Percentiles rank a stretch among this genome's conserved stretches.
Conservation (phyloP, 2,888 invertebrate species). For the Drosophila mulleri region DNA sequence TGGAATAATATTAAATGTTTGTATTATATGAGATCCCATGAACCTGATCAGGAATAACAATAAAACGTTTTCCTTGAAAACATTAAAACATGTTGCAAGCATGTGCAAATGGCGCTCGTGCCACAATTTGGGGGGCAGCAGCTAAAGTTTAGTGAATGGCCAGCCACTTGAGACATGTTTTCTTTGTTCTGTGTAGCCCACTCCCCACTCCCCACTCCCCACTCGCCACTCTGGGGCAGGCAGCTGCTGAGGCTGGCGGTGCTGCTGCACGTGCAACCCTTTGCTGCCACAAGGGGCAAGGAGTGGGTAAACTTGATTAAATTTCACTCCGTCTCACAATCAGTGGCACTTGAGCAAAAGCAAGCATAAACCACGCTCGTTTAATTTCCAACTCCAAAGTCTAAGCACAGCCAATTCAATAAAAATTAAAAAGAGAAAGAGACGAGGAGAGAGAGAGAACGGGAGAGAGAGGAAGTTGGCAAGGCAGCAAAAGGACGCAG, state of each 20-base stretch:
- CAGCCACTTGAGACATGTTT: constrained; percentile 75
- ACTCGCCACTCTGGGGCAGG: neutral
- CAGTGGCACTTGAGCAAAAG: constrained; percentile 62
- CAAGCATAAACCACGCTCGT: constrained; percentile 79
- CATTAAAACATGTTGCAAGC: constrained; percentile 5
- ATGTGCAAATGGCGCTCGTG: constrained; percentile 36
- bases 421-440: constrained; percentile 70
- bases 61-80: neutral
- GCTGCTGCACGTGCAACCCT: constrained; percentile 50
- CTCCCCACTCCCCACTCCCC: neutral
- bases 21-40: neutral
- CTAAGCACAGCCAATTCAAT: constrained; percentile 80
- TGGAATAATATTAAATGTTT: neutral
- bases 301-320: constrained; percentile 67
- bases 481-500: constrained; percentile 46
- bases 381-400: constrained; percentile 79
- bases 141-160: constrained; percentile 65
- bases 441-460: neutral
- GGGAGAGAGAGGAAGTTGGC: neutral
- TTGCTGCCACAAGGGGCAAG: constrained; percentile 18
- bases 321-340: constrained; percentile 68
- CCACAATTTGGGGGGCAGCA: constrained; percentile 10
- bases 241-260: constrained; percentile 3
- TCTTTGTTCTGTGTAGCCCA: constrained; percentile 61
- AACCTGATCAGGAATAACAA: neutral